Conservation (phyloP, 2,888 invertebrate genomes). For the Fissipunctia ypsillon region DNA sequence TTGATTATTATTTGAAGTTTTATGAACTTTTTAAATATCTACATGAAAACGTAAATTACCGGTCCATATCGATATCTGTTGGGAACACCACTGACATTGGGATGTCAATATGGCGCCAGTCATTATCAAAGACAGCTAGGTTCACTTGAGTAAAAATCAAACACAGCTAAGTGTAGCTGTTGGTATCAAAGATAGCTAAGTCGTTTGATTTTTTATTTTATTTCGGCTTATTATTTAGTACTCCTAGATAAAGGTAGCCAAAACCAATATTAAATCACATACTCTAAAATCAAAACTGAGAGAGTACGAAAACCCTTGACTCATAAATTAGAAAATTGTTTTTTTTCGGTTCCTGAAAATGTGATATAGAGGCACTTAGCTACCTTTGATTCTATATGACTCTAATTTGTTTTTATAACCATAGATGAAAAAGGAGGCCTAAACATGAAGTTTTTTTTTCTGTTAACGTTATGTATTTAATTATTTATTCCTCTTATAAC, state of each 20-base stretch:
- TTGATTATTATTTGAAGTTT: conserved; percentile 13
- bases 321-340: conserved; percentile 6
- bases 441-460: too few relatives aligned
- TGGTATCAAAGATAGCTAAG: background rate
- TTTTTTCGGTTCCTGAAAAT: conserved; percentile 22
- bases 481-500: too few relatives aligned
- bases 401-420: too few relatives aligned
- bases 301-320: background rate
- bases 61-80: conserved; percentile 1
- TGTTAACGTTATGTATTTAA: too few relatives aligned
- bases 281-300: background rate
- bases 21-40: conserved; percentile 7
- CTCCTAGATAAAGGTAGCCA: conserved; percentile 1
- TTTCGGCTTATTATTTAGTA: conserved; percentile 15
- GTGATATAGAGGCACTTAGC: conserved; percentile 10
- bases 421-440: too few relatives aligned
- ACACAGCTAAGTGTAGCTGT: conserved; percentile 10
- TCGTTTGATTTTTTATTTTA: background rate
- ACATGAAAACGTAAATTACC: conserved; percentile 15
- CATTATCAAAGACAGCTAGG: conserved; percentile 44
- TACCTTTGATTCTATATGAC: conserved; percentile 25
- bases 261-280: too few relatives aligned
- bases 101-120: conserved; percentile 20
- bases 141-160: conserved; percentile 45
- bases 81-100: conserved; percentile 17